phyloP scores from a whole-genome alignment of 2,888 invertebrate genomes.

The Habrosyne pyritoides region DNA sequence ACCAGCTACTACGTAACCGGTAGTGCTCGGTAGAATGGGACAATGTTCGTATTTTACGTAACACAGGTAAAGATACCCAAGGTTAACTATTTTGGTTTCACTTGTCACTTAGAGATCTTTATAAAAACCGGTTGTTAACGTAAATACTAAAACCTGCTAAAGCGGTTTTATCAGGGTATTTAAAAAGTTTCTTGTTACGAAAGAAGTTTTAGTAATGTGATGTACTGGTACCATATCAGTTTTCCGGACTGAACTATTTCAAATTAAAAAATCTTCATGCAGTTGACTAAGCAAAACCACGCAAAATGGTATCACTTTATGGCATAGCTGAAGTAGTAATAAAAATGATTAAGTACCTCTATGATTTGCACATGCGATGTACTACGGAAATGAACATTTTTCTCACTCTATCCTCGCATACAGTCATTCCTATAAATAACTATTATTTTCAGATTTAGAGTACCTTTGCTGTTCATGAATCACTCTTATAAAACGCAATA shows the following conservation, averaged over 20 bases:
- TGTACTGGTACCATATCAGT: background rate
- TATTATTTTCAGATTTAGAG: conserved; percentile 8
- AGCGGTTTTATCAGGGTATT: background rate
- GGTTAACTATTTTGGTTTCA: background rate
- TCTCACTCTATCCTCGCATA: conserved; percentile 3
- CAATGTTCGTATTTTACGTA: background rate
- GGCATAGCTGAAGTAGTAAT: background rate
- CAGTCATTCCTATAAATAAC: conserved; percentile 2
- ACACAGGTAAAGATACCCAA: background rate
- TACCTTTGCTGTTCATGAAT: conserved; percentile 4
- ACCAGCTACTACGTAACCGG: background rate
- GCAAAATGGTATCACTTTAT: background rate
- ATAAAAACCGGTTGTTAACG: background rate
- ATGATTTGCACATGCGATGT: background rate
- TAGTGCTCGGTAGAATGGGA: background rate
- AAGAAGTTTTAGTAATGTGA: background rate
- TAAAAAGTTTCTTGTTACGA: background rate
- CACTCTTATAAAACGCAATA: conserved; percentile 3
- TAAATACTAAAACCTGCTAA: background rate
- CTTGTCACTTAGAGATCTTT: background rate
- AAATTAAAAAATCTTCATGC: background rate
- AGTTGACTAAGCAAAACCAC: background rate
- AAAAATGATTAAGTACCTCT: background rate
- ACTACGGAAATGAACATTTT: background rate
- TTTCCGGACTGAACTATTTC: no score